Evolutionary conservation across 1,140 invertebrate genomes (phyloP).

Genomic region (Ericerus pela): DNA sequence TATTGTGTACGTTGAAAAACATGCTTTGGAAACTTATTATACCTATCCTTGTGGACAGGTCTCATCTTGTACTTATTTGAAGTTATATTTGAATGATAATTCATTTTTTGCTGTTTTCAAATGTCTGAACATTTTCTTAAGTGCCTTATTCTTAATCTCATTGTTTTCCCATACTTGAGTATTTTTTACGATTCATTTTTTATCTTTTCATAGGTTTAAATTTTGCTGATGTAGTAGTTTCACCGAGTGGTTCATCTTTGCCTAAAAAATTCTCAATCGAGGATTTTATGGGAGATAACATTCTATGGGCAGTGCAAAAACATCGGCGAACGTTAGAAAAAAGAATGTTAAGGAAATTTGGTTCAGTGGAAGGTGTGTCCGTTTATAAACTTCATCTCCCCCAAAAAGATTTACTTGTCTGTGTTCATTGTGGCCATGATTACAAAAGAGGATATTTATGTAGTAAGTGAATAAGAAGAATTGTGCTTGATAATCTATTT

Average conservation of each 20-base stretch:
- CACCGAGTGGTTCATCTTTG: background rate
- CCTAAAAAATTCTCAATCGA: background rate
- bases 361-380: slow-evolving; percentile 38
- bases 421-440: slow-evolving; percentile 63
- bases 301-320: slow-evolving; percentile 68
- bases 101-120: background rate
- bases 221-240: too few species aligned
- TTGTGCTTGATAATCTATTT: background rate
- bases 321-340: slow-evolving; percentile 55
- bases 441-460: slow-evolving; percentile 60
- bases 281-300: slow-evolving; percentile 15
- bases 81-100: background rate
- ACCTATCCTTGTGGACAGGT: too few species aligned
- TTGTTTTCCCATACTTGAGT: too few species aligned
- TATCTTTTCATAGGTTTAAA: too few species aligned
- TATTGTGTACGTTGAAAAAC: too few species aligned
- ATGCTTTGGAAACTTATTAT: too few species aligned
- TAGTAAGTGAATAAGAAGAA: slow-evolving; percentile 40
- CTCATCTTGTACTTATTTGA: background rate
- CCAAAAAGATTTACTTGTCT: slow-evolving; percentile 57
- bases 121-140: background rate
- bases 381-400: slow-evolving; percentile 49
- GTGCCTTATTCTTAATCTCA: too few species aligned
- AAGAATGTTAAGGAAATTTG: slow-evolving; percentile 53
- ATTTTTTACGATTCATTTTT: too few species aligned